phyloP scores from a whole-genome alignment of 2,797 vertebrate genomes.

The Nasua narica region DNA sequence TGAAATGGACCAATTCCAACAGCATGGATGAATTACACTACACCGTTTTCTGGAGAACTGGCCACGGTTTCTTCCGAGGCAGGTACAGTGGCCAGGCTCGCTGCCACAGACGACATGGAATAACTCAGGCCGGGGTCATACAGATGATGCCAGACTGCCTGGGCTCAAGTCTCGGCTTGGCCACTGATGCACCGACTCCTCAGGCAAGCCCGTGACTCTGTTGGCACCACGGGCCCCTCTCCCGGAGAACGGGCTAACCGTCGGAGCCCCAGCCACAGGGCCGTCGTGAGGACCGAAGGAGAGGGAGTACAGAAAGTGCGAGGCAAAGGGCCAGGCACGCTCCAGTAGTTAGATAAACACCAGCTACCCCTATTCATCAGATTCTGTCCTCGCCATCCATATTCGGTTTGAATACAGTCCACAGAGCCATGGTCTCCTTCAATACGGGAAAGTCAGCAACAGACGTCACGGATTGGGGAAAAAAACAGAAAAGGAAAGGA shows the following conservation, averaged over 20 bases:
- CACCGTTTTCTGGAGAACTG: neutral
- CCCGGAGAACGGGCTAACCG: neutral
- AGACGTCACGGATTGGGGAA: neutral
- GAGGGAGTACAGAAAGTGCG: neutral
- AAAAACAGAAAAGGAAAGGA: neutral
- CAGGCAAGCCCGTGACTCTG: neutral
- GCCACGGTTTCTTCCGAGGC: neutral
- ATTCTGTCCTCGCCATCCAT: neutral
- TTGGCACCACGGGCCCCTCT: neutral
- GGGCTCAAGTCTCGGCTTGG: neutral
- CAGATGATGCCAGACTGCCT: neutral
- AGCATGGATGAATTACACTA: neutral
- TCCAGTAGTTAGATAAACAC: neutral
- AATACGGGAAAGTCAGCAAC: neutral
- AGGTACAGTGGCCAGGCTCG: neutral
- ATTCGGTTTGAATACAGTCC: neutral
- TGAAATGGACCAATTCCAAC: neutral
- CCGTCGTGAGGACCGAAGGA: neutral
- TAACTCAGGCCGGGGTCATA: neutral
- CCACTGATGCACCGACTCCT: neutral
- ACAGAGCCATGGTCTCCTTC: neutral
- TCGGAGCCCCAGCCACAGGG: fast-evolving
- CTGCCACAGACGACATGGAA: neutral
- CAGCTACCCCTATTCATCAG: neutral
- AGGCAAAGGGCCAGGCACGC: neutral